These are phyloP conservation scores for Polypterus bichir DNA, from an alignment of 2,113 vertebrate genomes.

Conservation along the genomic window DNA sequence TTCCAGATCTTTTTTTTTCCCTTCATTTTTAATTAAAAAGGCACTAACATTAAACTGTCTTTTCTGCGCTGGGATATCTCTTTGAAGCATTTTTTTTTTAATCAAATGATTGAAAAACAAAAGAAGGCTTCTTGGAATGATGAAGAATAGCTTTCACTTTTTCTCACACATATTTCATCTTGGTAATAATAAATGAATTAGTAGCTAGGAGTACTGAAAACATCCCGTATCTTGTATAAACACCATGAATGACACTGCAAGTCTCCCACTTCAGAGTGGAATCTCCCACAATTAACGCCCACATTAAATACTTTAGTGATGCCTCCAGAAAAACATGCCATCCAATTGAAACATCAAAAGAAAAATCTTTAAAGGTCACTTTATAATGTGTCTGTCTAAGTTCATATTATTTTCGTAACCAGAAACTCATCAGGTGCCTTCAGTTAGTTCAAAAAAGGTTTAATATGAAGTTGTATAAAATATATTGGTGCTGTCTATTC, in stretches of 20 bases:
- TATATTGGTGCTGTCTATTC: no score
- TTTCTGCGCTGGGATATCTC: no score
- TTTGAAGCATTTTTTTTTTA: no score
- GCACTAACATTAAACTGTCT: no score
- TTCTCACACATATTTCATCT: slow-evolving; percentile 34
- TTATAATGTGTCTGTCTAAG: no score
- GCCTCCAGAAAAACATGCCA: slow-evolving; percentile 1
- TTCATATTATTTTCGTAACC: no score
- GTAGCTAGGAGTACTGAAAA: slow-evolving; percentile 43
- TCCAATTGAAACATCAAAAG: slow-evolving; percentile 5
- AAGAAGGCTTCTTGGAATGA: slow-evolving; percentile 16
- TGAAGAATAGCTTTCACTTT: slow-evolving; percentile 21
- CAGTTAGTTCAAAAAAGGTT: no score
- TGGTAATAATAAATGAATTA: slow-evolving; percentile 54
- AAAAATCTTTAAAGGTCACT: slow-evolving; percentile 1
- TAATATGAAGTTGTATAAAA: no score
- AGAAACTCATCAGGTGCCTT: no score
- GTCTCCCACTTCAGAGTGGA: slow-evolving; percentile 50
- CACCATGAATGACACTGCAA: slow-evolving; percentile 38
- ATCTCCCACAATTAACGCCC: slow-evolving; percentile 48
- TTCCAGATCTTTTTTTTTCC: no score
- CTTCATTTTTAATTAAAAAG: no score
- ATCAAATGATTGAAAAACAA: slow-evolving; percentile 11
- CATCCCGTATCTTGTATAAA: slow-evolving; percentile 52
- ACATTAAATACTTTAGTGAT: slow-evolving; percentile 39